These are phyloP conservation scores for Notothenia coriiceps DNA, from an alignment of 2,113 vertebrate species.

Conservation along the genomic window DNA sequence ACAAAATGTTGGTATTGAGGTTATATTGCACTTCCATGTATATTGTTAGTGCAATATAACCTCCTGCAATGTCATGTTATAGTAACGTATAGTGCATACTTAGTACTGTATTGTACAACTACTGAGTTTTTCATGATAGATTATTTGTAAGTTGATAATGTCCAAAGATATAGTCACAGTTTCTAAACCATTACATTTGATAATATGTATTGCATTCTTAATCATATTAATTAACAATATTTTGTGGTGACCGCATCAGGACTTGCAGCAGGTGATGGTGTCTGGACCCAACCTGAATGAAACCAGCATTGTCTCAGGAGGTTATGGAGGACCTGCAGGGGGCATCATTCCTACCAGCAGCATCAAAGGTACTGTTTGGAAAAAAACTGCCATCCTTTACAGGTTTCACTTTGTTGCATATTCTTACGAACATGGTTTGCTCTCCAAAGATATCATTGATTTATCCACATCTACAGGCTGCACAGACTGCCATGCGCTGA, in stretches of 20 bases:
- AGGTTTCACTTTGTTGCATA: neutral
- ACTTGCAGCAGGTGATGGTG: conserved; percentile 99
- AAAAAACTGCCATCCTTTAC: neutral
- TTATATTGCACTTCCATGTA: no score
- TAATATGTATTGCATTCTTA: neutral
- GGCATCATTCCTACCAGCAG: conserved; percentile 92
- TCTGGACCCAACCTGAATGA: conserved; percentile 98
- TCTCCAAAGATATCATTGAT: neutral
- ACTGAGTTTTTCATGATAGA: no score
- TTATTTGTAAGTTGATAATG: neutral
- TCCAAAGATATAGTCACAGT: neutral
- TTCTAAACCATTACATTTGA: neutral
- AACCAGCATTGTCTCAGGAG: conserved; percentile 98
- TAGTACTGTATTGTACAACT: no score
- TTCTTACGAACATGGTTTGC: neutral
- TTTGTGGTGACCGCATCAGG: conserved; percentile 76
- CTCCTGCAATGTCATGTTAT: no score
- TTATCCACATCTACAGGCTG: neutral
- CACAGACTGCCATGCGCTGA: neutral
- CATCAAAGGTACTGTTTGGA: conserved; percentile 86
- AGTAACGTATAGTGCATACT: no score
- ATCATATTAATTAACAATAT: neutral
- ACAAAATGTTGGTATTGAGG: no score
- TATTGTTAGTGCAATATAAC: no score
- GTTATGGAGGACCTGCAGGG: conserved; percentile 94